phyloP scores from a whole-genome alignment of 2,888 invertebrate species.

The Strigamia crassipes region DNA sequence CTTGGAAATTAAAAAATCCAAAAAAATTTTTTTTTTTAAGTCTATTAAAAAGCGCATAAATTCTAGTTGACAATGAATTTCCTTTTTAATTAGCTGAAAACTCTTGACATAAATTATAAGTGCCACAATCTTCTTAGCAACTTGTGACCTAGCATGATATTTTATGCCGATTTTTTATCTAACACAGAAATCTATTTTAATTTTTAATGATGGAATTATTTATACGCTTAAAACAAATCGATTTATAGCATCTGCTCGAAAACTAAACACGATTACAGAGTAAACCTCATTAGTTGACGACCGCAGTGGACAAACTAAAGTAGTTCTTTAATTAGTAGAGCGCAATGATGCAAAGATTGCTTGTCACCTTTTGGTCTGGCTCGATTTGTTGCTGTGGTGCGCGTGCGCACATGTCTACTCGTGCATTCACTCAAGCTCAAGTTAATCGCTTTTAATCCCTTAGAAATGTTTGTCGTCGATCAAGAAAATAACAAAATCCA shows the following conservation, averaged over 20 bases:
- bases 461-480: no score
- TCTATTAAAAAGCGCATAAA: neutral
- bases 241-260: neutral
- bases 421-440: no score
- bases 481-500: no score
- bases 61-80: neutral
- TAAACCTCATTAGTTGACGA: neutral
- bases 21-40: neutral
- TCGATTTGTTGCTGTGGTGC: neutral
- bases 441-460: no score
- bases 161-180: neutral
- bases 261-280: neutral
- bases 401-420: no score
- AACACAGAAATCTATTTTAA: no score
- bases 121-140: neutral
- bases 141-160: neutral
- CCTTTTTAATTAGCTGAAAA: neutral
- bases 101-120: neutral
- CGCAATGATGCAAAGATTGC: neutral
- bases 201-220: neutral
- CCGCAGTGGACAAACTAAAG: neutral
- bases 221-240: neutral
- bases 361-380: neutral
- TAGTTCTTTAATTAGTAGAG: neutral
- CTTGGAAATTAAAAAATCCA: neutral